A percentile compares a stretch with the other conserved stretches of the same genome.
phyloP scores from a whole-genome alignment of 2,113 vertebrate species.

The Microcebus ravelobensis region DNA sequence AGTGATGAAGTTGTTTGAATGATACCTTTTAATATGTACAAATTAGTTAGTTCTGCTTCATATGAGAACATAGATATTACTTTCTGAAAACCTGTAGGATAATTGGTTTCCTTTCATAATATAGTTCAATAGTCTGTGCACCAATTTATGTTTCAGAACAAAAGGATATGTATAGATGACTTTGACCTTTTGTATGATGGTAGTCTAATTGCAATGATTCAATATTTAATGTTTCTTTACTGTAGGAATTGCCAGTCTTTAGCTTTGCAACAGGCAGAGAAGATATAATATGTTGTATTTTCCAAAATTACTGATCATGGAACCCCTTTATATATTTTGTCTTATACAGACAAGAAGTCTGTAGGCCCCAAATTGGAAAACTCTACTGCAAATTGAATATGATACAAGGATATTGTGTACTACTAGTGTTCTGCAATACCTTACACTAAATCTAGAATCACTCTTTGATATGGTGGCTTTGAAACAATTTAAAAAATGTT shows the following conservation, averaged over 20 bases:
- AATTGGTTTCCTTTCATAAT: neutral
- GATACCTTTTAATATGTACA: neutral
- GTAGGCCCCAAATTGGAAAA: neutral
- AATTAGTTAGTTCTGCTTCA: neutral
- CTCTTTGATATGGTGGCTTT: neutral
- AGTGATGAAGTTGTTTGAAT: neutral
- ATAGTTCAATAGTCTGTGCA: neutral
- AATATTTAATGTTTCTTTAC: neutral
- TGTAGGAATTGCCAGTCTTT: neutral
- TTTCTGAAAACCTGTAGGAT: neutral
- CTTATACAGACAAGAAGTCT: neutral
- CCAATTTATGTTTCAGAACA: neutral
- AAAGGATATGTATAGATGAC: neutral
- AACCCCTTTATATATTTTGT: neutral
- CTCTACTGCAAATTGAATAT: fast-evolving
- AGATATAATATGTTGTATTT: neutral
- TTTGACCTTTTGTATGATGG: neutral
- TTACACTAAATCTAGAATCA: neutral
- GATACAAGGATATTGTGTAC: fast-evolving
- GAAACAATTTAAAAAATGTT: neutral
- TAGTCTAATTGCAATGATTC: neutral
- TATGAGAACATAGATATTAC: neutral
- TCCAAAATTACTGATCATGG: neutral
- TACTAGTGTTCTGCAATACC: fast-evolving
- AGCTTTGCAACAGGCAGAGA: neutral